Base-by-base conservation (phyloP, 2,113 vertebrate genomes). In the Cyprinodon brontotheroides region DNA sequence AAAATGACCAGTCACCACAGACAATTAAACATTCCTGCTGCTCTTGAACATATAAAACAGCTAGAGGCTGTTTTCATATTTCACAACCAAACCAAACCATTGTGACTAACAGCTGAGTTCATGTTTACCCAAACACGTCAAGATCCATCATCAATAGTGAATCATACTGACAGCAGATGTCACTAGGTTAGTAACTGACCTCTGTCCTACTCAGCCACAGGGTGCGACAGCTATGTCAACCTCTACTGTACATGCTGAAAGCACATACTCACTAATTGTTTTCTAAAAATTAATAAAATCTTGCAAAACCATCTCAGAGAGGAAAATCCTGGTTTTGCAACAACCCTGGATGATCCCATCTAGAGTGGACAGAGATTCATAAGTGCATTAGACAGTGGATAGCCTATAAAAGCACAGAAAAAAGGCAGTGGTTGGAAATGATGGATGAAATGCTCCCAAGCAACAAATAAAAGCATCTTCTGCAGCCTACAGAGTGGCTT, bases 61-160 rank as follows among this genome's bases (percentile, higher is more conserved):
- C 87, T 81, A 57, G 69, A 81, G 85, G 88, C 89, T 78, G 72
- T 79, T 75, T 77, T 86, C 79, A 83, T 85, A 78, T 87, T 80
- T 75, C 75, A 79, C 78, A 61, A 64, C 36, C 36, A 47, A 70
- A 57, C 59, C 17, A 67, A 70, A 67, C 66, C 67, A 38, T 61
- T 74, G 64, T 73, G 75, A 87, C 65, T 37, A 82, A 71, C 40
- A 69, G 76, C 81, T 70, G 74, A 74, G 79, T 43, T 61, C 36
- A 8, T 4, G 40, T 67, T 68, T 68, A 45, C 70, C 48, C 29
- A 45, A 64, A 70, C 75, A 79, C n/a, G 83, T 89, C 90, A 81
- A 22, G 36, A 84, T 84, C 79, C 74, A 89, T 90, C 82, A 87
- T 43, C 77, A 15, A 53, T 11, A 17, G 67, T 68, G 80, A 85